A percentile compares a stretch with the other conserved stretches of the same genome.
phyloP scores from a whole-genome alignment of 2,888 invertebrate genomes.

The Teleogryllus oceanicus region DNA sequence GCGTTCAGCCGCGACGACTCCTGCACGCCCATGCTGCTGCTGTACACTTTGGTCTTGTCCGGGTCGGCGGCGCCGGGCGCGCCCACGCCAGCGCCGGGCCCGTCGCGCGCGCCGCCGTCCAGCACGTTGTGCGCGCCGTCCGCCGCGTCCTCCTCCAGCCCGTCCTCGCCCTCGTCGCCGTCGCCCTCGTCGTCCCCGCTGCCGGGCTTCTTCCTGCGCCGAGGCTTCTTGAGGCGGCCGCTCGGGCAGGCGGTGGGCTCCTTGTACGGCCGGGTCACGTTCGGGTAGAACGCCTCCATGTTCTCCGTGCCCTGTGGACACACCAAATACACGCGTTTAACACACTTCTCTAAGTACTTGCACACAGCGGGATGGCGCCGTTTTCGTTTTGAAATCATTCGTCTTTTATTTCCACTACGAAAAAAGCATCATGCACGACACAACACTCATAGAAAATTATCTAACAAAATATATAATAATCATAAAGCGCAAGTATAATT shows the following conservation, averaged over 20 bases:
- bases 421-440: no score
- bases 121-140: slow-evolving; percentile 6
- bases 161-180: not conserved
- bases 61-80: not conserved
- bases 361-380: no score
- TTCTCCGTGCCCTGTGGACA: not conserved
- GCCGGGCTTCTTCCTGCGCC: not conserved
- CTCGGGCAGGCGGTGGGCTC: not conserved
- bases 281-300: not conserved
- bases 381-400: no score
- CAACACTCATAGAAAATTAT: no score
- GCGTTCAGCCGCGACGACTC: slow-evolving; percentile 18
- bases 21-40: slow-evolving; percentile 18
- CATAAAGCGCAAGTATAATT: no score
- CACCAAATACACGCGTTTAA: no score
- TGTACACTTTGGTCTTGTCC: not conserved
- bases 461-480: no score
- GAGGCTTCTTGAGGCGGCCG: not conserved
- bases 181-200: not conserved
- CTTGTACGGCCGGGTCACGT: not conserved
- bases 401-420: no score
- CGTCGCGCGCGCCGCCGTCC: not conserved
- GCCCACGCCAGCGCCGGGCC: not conserved
- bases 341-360: no score
- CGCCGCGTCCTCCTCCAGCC: not conserved